Percentiles rank a stretch among this genome's conserved stretches.
Evolutionary conservation across 53 echinoderm and acorn worm species (phyloP).

Genomic region (Stichopus horrens): DNA sequence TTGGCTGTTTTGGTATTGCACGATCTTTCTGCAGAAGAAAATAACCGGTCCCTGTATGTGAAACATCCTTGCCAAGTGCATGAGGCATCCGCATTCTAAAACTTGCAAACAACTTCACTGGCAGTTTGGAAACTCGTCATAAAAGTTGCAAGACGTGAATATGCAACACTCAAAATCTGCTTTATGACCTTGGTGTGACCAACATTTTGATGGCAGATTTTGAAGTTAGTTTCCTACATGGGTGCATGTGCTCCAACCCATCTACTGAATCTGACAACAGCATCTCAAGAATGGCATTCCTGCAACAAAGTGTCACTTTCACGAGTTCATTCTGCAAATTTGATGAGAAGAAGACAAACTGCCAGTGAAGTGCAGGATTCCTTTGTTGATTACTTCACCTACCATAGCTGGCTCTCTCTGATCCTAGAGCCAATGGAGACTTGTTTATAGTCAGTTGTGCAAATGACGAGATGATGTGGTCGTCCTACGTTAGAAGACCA

Average conservation of each 20-base stretch:
- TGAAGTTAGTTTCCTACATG: no score
- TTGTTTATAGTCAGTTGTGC: slow-evolving; percentile 30
- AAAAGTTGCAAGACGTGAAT: not conserved
- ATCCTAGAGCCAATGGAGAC: slow-evolving; percentile 18
- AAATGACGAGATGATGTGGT: slow-evolving; percentile 41
- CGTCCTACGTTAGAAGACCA: slow-evolving; percentile 34
- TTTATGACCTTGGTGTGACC: no score
- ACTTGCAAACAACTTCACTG: not conserved
- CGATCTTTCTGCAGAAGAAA: not conserved
- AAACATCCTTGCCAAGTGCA: not conserved
- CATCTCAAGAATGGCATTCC: no score
- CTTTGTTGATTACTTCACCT: slow-evolving; percentile 2
- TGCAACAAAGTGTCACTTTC: no score
- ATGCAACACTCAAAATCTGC: no score
- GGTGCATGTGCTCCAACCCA: no score
- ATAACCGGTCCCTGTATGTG: not conserved
- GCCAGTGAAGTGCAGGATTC: not conserved
- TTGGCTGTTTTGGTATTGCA: not conserved
- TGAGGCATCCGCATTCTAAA: not conserved
- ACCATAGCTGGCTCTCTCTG: slow-evolving; percentile 35
- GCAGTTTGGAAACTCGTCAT: not conserved
- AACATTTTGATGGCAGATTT: no score
- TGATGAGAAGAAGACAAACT: not conserved
- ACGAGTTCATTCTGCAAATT: not conserved
- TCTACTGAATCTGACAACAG: no score